Percentiles rank a stretch among this genome's conserved stretches.
Evolutionary conservation across 1,140 invertebrate genomes (phyloP).

Genomic region (Drosophila mauritiana): DNA sequence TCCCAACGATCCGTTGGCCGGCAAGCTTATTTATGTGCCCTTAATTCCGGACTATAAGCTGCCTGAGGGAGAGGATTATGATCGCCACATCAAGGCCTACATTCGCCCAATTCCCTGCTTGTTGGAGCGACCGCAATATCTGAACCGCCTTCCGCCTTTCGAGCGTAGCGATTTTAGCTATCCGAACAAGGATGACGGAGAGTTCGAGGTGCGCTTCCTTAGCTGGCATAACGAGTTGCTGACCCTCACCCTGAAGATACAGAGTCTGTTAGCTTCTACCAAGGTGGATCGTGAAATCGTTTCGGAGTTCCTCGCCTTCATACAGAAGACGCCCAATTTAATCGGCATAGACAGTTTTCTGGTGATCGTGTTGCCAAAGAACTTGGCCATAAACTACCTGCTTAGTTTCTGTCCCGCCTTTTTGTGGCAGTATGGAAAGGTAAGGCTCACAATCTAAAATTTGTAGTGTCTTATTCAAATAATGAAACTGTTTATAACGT

Average conservation of each 20-base stretch:
- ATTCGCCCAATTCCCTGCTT: slow-evolving; percentile 76
- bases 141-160: slow-evolving; percentile 78
- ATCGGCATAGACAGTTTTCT: slow-evolving; percentile 81
- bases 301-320: slow-evolving; percentile 79
- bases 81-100: slow-evolving; percentile 69
- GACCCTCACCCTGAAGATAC: slow-evolving; percentile 77
- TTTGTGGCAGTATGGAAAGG: slow-evolving; percentile 82
- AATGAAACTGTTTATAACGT: background rate
- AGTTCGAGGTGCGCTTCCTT: slow-evolving; percentile 73
- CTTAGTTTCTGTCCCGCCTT: slow-evolving; percentile 75
- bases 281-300: slow-evolving; percentile 78
- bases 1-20: slow-evolving; percentile 35
- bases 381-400: slow-evolving; percentile 80
- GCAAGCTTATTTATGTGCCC: slow-evolving; percentile 71
- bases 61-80: slow-evolving; percentile 62
- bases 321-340: slow-evolving; percentile 76
- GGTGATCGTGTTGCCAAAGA: slow-evolving; percentile 78
- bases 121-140: slow-evolving; percentile 76
- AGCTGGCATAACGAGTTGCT: slow-evolving; percentile 79
- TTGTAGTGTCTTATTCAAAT: no score
- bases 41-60: slow-evolving; percentile 81
- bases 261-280: slow-evolving; percentile 68
- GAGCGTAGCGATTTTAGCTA: slow-evolving; percentile 75
- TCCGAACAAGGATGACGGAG: slow-evolving; percentile 79
- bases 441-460: slow-evolving; percentile 10